Evolutionary conservation across 2,113 vertebrate species (phyloP).

Genomic region (Hydropotes inermis): DNA sequence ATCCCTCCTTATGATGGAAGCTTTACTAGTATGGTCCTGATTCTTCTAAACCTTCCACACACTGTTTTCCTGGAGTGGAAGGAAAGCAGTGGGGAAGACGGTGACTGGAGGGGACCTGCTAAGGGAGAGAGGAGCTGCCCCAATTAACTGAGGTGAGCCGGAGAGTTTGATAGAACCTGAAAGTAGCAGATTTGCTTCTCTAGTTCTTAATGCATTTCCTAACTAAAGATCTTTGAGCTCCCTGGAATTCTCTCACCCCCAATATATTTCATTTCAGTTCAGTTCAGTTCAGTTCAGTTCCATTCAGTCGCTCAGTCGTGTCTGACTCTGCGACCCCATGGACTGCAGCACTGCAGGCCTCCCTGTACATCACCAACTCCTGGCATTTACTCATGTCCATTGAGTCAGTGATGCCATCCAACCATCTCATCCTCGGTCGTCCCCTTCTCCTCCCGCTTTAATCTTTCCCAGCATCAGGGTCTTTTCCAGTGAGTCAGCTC

Average conservation of each 20-base stretch:
- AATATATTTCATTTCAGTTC: background rate
- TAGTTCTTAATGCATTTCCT: background rate
- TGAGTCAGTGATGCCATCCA: background rate
- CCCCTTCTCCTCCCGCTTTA: background rate
- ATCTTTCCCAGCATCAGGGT: background rate
- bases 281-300: background rate
- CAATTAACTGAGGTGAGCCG: background rate
- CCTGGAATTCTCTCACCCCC: too few species aligned
- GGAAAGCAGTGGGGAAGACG: background rate
- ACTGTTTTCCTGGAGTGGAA: background rate
- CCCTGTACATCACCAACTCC: background rate
- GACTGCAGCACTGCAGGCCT: background rate
- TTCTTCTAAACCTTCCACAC: background rate
- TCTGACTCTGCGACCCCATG: background rate
- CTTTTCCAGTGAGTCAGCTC: background rate
- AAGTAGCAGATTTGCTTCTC: background rate
- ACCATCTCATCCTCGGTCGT: background rate
- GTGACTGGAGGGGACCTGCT: background rate
- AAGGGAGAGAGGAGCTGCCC: background rate
- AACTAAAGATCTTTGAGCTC: background rate
- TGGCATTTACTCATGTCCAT: fast-evolving
- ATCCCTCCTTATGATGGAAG: background rate
- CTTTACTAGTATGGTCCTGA: background rate
- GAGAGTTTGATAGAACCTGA: background rate
- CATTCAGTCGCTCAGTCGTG: background rate